phyloP scores from a whole-genome alignment of 1,140 invertebrate genomes.

The Eurytemora carolleeae region DNA sequence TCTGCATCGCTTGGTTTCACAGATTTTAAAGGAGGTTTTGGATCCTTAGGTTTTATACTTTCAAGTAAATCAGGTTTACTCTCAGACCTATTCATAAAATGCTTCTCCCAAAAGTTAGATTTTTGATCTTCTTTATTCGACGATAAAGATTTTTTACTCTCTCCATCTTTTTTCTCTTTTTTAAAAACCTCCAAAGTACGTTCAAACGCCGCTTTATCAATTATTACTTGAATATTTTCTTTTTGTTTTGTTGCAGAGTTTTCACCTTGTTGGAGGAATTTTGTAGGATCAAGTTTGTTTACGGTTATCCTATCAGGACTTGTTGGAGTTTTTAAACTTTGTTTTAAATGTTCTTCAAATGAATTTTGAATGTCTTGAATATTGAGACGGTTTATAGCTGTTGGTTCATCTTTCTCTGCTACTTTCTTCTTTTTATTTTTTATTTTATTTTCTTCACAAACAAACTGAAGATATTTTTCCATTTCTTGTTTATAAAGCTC shows the following conservation, averaged over 20 bases:
- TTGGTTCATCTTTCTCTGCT: neutral
- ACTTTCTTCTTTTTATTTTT: neutral
- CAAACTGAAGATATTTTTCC: slow-evolving; percentile 1
- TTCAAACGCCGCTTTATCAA: slow-evolving; percentile 7
- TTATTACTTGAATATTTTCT: neutral
- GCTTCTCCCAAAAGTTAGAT: too few relatives aligned
- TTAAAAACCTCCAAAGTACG: neutral
- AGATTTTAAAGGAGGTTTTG: too few relatives aligned
- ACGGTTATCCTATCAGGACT: neutral
- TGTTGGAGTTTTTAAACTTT: neutral
- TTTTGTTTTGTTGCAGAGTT: neutral
- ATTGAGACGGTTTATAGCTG: neutral
- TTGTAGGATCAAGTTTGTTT: neutral
- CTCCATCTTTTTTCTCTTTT: neutral
- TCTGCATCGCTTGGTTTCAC: too few relatives aligned
- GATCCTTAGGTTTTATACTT: too few relatives aligned
- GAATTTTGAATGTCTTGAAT: neutral
- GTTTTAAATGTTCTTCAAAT: neutral
- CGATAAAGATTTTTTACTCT: neutral
- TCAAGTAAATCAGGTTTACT: too few relatives aligned
- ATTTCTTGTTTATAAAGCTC: slow-evolving; percentile 2
- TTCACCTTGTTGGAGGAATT: neutral
- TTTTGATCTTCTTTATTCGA: neutral
- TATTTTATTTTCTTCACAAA: neutral
- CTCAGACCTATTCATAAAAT: too few relatives aligned